Evolutionary conservation across 2,888 invertebrate species (phyloP).

Genomic region (Caenorhabditis auriculariae): DNA sequence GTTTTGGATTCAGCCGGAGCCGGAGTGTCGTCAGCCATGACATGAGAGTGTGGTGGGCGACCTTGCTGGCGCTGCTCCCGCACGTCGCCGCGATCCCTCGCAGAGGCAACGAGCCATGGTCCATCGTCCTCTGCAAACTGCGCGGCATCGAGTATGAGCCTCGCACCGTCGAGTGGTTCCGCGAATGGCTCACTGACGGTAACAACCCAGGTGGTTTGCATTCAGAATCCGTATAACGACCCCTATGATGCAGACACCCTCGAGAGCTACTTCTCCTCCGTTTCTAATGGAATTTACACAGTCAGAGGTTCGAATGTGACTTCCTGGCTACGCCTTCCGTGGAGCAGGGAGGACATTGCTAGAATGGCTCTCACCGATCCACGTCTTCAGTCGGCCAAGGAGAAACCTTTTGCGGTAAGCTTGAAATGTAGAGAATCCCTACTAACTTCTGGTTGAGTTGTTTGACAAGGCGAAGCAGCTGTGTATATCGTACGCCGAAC

Average conservation of each 20-base stretch:
- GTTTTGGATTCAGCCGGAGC: no score
- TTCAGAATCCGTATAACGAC: background rate
- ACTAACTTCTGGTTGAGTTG: slow-evolving; percentile 28
- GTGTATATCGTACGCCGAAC: slow-evolving; percentile 46
- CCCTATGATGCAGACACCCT: slow-evolving; percentile 50
- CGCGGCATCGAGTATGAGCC: slow-evolving; percentile 47
- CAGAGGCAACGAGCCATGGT: slow-evolving; percentile 35
- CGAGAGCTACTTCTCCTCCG: slow-evolving; percentile 50
- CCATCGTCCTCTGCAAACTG: slow-evolving; percentile 58
- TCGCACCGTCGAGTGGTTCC: slow-evolving; percentile 46
- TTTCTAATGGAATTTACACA: slow-evolving; percentile 62
- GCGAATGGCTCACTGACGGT: slow-evolving; percentile 50
- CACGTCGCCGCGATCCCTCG: no score
- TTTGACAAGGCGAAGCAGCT: slow-evolving; percentile 61
- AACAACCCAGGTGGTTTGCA: slow-evolving; percentile 38
- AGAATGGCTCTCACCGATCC: slow-evolving; percentile 36
- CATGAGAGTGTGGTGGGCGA: no score
- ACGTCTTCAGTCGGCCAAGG: slow-evolving; percentile 17
- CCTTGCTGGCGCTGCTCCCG: no score
- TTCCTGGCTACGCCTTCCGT: slow-evolving; percentile 49
- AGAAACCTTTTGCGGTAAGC: slow-evolving; percentile 29
- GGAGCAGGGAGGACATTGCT: slow-evolving; percentile 46
- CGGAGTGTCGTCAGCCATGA: no score
- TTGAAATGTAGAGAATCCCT: background rate
- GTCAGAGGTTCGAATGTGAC: slow-evolving; percentile 54